Base-by-base conservation (phyloP, 2,888 invertebrate genomes). In the Drosophila anomalata region DNA sequence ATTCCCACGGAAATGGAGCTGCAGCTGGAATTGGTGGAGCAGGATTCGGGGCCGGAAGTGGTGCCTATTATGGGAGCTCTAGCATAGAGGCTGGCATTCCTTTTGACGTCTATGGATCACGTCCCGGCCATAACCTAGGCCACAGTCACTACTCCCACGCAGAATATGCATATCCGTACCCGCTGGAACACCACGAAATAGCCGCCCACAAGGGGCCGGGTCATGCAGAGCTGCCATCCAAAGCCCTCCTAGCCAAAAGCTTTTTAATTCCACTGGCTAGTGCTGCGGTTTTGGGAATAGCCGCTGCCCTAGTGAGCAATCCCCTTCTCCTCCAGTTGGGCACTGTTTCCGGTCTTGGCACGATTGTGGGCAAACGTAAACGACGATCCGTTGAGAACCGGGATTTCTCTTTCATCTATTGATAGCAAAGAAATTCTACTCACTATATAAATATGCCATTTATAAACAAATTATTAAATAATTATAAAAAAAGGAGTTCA, bases 281-380 rank as follows among this genome's bases (percentile, higher is more conserved):
- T 22, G 94, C 96, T 47, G 96, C 96, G 0, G 93, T 97, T n/a
- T 91, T 96, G 51, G 96, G 96, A 39, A 96, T 96, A 31, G 96
- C 96, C 1, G 96, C 96, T 22, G 95, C 96, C 14, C 92, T 96
- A 63, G 95, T 96, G 57, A 94, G 94, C 77, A 96, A 96, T 91
- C 96, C 97, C 4, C 93, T 96, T 55, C 93, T 97, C 12, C 91
- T 97, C 39, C 96, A 96, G 90, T 93, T 97, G 46, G 96, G 96
- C 26, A 95, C 96, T 0, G 93, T 96, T 8, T 93, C 95, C 29
- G 95, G 95, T 12, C 92, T 93, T 75, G 76, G 73, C 0, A 82
- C 79, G 12, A 24, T 79, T 17, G 74, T 90, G 17, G 86, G 90
- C 6, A 91, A 90, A 41, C 90, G 90, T 46, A 89, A 79, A 53